A percentile compares a stretch with the other conserved stretches of the same genome.
Conservation (phyloP, 2,888 invertebrate species). For the Thereva nobilitata region DNA sequence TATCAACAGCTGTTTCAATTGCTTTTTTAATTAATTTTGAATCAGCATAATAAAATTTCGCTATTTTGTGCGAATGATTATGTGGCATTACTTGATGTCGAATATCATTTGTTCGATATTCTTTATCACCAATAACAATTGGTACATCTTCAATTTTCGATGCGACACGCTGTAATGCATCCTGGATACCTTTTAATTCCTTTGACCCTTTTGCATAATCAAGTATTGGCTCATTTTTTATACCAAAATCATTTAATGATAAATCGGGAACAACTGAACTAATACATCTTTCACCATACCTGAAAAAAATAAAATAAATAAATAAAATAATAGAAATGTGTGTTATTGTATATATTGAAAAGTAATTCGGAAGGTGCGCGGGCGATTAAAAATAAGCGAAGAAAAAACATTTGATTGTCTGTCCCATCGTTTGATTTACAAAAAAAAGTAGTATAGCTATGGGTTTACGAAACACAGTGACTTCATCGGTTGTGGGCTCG, state of each 20-base stretch:
- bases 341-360: no score
- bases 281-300: slow-evolving; percentile 57
- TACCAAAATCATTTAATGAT: slow-evolving; percentile 67
- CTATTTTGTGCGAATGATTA: slow-evolving; percentile 83
- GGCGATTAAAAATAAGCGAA: no score
- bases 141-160: slow-evolving; percentile 82
- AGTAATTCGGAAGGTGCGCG: no score
- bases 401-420: no score
- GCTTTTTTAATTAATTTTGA: slow-evolving; percentile 82
- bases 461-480: no score
- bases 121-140: slow-evolving; percentile 93
- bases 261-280: slow-evolving; percentile 69
- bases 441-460: no score
- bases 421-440: no score
- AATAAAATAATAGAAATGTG: not conserved
- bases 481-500: no score
- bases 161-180: slow-evolving; percentile 69
- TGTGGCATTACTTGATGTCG: slow-evolving; percentile 88
- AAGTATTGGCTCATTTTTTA: slow-evolving; percentile 80
- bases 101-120: slow-evolving; percentile 74
- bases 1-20: slow-evolving; percentile 76
- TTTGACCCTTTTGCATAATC: slow-evolving; percentile 80
- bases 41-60: slow-evolving; percentile 91
- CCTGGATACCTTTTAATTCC: slow-evolving; percentile 75
- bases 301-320: not conserved